Base-by-base conservation (phyloP, 2,888 invertebrate genomes). In the Scaptomyza flava region DNA sequence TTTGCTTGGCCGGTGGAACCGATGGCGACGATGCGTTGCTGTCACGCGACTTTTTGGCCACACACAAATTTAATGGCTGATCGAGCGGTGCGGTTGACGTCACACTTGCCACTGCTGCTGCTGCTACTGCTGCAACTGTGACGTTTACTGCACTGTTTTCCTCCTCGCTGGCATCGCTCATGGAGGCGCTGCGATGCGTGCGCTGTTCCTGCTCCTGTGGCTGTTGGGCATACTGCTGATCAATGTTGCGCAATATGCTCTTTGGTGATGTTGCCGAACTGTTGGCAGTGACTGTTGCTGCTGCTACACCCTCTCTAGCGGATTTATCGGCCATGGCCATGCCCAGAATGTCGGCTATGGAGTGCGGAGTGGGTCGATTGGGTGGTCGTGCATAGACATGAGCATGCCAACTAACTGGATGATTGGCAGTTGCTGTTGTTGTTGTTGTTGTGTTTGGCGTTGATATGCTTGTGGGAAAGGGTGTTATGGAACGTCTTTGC, bases 311-410 rank as follows among this genome's bases (percentile, higher is more conserved):
- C 38, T 79, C 79, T 3, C 53, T 57, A 0, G 53, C 42, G 2
- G 62, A 45, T 64, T 78, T 84, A 4, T 84, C 79, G 47, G 65
- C 60, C 48, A 69, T 53, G 34, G 67, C 74, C 65, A 87, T 81
- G 68, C 97, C 97, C 81, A 98, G 93, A 77, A 98, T 98, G 90
- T 98, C 96, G 75, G 96, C 95, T 89, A 98, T 98, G 42, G 95
- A 94, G 91, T 97, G 97, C 5, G 97, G 96, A 2, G 98, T 98
- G 1, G 97, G 97, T 59, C 94, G 94, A 81, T 95, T 95, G 9
- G 96, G 96, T 11, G 96, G 95, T 81, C 95, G 95, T 3, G 95
- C 96, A 91, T 98, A 98, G 23, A 97, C 96, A 91, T 98, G 98
- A 36, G 97, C 96, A 93, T 97, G 98, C 97, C 98, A 98, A 41